Conservation (phyloP, 2,797 vertebrate genomes). For the Lemur catta region DNA sequence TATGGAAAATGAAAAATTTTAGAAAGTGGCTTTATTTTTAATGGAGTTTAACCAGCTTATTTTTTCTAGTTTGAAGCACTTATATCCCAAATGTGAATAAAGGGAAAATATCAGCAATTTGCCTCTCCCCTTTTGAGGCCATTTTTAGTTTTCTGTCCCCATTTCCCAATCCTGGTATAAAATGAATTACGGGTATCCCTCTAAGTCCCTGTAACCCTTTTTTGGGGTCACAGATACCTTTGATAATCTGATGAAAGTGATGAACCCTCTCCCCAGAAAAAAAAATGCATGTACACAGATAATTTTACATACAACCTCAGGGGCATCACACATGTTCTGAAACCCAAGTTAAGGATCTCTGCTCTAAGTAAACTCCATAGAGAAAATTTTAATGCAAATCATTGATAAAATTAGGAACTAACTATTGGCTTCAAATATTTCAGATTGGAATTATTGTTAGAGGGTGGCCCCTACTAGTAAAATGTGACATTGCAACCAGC, state of each 20-base stretch:
- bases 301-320: constrained; percentile 68
- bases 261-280: constrained; percentile 17
- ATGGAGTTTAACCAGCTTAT: constrained; percentile 58
- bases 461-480: constrained; percentile 69
- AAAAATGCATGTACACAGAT: constrained; percentile 44
- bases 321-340: constrained; percentile 69
- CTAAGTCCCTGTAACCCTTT: constrained; percentile 61
- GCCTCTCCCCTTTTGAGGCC: constrained; percentile 11
- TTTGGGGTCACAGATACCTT: constrained; percentile 58
- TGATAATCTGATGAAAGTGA: constrained; percentile 70
- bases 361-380: constrained; percentile 44
- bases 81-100: constrained; percentile 70
- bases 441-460: constrained; percentile 56
- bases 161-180: constrained; percentile 60
- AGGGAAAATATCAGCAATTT: constrained; percentile 57
- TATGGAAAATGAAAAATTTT: constrained; percentile 58
- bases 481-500: constrained; percentile 67
- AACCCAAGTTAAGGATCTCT: constrained; percentile 65
- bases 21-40: constrained; percentile 67
- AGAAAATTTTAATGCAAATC: constrained; percentile 38
- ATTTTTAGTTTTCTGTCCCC: constrained; percentile 62
- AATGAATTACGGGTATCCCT: constrained; percentile 76
- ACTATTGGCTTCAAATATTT: constrained; percentile 58
- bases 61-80: constrained; percentile 68
- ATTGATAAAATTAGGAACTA: constrained; percentile 61